These are phyloP conservation scores for Nasonia longicornis DNA, from an alignment of 1,140 invertebrate genomes.

Conservation along the genomic window DNA sequence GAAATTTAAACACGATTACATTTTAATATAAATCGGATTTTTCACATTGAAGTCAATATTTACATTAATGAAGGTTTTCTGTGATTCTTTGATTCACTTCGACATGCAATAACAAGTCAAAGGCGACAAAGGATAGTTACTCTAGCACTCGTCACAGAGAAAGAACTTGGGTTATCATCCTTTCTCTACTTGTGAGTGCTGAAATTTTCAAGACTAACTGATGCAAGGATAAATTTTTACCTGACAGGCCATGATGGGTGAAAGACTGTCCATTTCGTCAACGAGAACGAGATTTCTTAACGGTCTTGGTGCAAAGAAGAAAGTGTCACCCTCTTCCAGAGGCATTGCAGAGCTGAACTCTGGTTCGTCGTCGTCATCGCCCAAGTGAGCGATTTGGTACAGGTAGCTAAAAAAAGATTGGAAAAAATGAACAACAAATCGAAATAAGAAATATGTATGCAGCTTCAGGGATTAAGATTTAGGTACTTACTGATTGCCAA, in stretches of 20 bases:
- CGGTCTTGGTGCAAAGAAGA: constrained; percentile 96
- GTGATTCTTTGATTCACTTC: constrained; percentile 64
- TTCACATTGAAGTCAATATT: background rate
- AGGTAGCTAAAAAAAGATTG: constrained; percentile 79
- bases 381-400: constrained; percentile 99
- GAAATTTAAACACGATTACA: constrained; percentile 3
- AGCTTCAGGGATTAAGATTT: constrained; percentile 57
- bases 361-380: constrained; percentile 99
- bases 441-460: background rate
- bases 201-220: constrained; percentile 17
- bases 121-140: constrained; percentile 63
- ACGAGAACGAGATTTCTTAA: constrained; percentile 97
- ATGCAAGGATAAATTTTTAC: constrained; percentile 66
- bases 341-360: constrained; percentile 99
- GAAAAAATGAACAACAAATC: constrained; percentile 7
- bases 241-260: constrained; percentile 91
- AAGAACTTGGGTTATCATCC: constrained; percentile 46
- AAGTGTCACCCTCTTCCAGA: constrained; percentile 98
- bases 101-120: constrained; percentile 61
- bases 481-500: constrained; percentile 96
- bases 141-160: constrained; percentile 60
- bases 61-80: constrained; percentile 36
- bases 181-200: constrained; percentile 60
- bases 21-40: background rate
- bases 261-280: constrained; percentile 97